These are phyloP conservation scores for Apus apus DNA, from an alignment of 2,113 vertebrate species.

Conservation along the genomic window DNA sequence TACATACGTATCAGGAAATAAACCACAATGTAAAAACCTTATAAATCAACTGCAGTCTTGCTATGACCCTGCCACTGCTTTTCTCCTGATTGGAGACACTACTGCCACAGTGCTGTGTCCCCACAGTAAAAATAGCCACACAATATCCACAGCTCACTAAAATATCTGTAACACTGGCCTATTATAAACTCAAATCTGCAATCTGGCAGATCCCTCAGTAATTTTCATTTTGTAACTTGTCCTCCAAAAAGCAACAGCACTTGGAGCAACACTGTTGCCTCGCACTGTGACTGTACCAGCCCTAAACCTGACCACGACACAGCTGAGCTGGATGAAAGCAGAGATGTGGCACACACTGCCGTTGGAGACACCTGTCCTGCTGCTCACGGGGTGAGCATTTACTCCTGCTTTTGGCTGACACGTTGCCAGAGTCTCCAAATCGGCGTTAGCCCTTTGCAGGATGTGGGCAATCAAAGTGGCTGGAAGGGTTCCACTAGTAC, in stretches of 20 bases:
- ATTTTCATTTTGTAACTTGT: not conserved
- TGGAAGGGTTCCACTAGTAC: not conserved
- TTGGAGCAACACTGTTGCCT: not conserved
- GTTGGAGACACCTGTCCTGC: not conserved
- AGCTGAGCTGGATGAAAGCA: not conserved
- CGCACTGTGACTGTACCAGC: rapidly evolving
- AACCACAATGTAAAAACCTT: not conserved
- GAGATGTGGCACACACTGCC: too few species aligned
- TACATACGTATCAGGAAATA: not conserved
- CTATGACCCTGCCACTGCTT: rapidly evolving
- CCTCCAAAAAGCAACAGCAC: not conserved
- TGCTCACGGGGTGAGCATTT: not conserved
- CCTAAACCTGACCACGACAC: not conserved
- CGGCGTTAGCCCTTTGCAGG: not conserved
- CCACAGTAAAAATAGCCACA: not conserved
- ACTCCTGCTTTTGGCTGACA: not conserved
- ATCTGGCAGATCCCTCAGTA: not conserved
- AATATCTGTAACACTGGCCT: not conserved
- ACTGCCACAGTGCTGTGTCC: not conserved
- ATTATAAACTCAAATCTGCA: not conserved
- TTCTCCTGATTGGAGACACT: not conserved
- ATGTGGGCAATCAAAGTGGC: not conserved
- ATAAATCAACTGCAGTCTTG: not conserved
- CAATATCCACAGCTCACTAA: not conserved
- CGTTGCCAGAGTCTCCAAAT: not conserved